phyloP scores from a whole-genome alignment of 2,113 vertebrate genomes.

The Melierax canorus region DNA sequence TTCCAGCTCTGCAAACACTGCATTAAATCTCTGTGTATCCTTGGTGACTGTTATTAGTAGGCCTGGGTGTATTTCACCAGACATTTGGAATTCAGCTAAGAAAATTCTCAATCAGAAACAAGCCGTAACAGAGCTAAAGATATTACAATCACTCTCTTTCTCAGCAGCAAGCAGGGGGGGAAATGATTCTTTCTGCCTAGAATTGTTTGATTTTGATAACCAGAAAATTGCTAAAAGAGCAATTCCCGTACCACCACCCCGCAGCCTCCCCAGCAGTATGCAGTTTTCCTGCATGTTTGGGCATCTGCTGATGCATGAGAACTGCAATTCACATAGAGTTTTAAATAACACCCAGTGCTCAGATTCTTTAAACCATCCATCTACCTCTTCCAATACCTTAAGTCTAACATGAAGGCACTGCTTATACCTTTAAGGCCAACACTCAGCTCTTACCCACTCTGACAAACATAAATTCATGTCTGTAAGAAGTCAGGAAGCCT shows the following conservation, averaged over 20 bases:
- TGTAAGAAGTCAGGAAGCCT: not conserved
- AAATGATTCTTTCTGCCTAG: not conserved
- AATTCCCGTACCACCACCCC: not conserved
- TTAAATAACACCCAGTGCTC: not conserved
- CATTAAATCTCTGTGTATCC: conserved; percentile 55
- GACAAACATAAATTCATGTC: not conserved
- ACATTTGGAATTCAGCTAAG: conserved; percentile 45
- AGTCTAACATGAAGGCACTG: not conserved
- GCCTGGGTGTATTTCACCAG: conserved; percentile 38
- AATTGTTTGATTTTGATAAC: conserved; percentile 4
- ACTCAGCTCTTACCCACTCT: not conserved
- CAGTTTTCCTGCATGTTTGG: not conserved
- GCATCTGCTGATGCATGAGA: not conserved
- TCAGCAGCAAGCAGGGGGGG: not conserved
- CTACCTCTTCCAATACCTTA: not conserved
- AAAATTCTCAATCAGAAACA: conserved; percentile 13
- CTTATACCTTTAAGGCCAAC: not conserved
- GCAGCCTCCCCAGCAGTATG: not conserved
- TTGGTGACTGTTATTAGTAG: conserved; percentile 61
- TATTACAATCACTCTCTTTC: not conserved
- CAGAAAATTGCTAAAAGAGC: not conserved
- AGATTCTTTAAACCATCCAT: not conserved
- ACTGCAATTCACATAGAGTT: not conserved
- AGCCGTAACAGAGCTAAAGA: not conserved
- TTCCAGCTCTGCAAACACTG: conserved; percentile 25